Evolutionary conservation across 2,113 vertebrate species (phyloP).

Genomic region (Prietella phreatophila): DNA sequence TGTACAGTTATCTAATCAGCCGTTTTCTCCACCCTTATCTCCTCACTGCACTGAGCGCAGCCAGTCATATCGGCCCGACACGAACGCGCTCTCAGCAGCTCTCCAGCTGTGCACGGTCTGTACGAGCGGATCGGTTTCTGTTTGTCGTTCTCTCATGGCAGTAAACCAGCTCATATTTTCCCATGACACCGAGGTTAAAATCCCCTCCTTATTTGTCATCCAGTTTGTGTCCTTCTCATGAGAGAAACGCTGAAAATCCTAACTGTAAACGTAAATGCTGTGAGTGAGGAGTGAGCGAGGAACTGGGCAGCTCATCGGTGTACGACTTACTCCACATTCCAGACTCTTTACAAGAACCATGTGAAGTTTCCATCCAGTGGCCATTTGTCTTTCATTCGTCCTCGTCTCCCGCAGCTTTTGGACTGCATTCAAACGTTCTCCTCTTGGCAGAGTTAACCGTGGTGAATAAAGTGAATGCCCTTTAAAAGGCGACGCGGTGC

Average conservation of each 20-base stretch:
- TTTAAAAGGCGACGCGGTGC: conserved; percentile 37
- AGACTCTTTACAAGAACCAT: conserved; percentile 46
- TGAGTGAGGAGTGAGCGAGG: conserved; percentile 28
- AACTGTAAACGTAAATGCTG: conserved; percentile 28
- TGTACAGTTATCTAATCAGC: conserved; percentile 34
- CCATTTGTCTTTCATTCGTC: conserved; percentile 57
- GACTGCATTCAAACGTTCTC: conserved; percentile 38
- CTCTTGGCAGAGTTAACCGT: conserved; percentile 40
- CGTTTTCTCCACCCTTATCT: conserved; percentile 25
- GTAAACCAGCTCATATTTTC: neutral
- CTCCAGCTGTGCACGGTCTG: neutral
- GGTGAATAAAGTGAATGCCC: conserved; percentile 37
- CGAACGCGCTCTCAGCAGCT: neutral
- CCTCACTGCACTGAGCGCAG: neutral
- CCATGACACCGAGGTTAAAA: conserved; percentile 8
- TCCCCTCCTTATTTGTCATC: neutral
- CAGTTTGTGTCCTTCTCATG: conserved; percentile 2
- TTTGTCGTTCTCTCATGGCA: conserved; percentile 12
- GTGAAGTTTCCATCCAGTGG: conserved; percentile 59
- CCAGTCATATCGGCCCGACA: neutral
- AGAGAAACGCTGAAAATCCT: conserved; percentile 4
- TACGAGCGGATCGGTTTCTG: neutral
- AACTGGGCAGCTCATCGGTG: conserved; percentile 50
- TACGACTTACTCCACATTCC: conserved; percentile 55
- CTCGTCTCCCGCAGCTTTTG: conserved; percentile 47